These are phyloP conservation scores for Patella pellucida DNA, from an alignment of 2,888 invertebrate species.

Conservation along the genomic window DNA sequence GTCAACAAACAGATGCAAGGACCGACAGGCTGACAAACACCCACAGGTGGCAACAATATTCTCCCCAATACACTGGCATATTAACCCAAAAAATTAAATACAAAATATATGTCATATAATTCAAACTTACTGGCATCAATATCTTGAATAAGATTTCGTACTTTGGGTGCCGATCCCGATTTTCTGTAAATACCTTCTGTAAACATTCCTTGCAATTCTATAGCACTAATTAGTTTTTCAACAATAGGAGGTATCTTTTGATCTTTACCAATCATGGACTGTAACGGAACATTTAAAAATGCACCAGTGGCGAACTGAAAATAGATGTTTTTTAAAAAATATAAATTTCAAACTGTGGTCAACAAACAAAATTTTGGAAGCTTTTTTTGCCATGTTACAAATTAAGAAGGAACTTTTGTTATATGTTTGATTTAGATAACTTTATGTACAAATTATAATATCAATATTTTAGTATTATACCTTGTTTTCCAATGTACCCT, in stretches of 20 bases:
- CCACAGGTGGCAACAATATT: too few species aligned
- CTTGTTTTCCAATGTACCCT: slow-evolving; percentile 48
- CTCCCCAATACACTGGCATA: too few species aligned
- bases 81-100: too few species aligned
- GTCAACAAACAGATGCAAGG: too few species aligned
- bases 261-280: slow-evolving; percentile 75
- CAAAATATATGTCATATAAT: background rate
- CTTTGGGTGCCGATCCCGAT: slow-evolving; percentile 76
- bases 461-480: slow-evolving; percentile 19
- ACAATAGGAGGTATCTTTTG: slow-evolving; percentile 88
- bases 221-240: slow-evolving; percentile 87
- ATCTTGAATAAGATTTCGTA: slow-evolving; percentile 68
- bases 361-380: too few species aligned
- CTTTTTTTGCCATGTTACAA: too few species aligned
- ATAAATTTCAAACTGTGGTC: background rate
- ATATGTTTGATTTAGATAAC: too few species aligned
- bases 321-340: background rate
- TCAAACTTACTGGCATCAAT: slow-evolving; percentile 65
- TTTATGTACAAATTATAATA: background rate
- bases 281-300: slow-evolving; percentile 87
- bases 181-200: slow-evolving; percentile 94
- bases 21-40: too few species aligned
- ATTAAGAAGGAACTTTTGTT: too few species aligned
- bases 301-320: slow-evolving; percentile 40
- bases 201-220: slow-evolving; percentile 92